Base-by-base conservation (phyloP, 92 coral and sea anemone species). In the Paragorgia papillata region DNA sequence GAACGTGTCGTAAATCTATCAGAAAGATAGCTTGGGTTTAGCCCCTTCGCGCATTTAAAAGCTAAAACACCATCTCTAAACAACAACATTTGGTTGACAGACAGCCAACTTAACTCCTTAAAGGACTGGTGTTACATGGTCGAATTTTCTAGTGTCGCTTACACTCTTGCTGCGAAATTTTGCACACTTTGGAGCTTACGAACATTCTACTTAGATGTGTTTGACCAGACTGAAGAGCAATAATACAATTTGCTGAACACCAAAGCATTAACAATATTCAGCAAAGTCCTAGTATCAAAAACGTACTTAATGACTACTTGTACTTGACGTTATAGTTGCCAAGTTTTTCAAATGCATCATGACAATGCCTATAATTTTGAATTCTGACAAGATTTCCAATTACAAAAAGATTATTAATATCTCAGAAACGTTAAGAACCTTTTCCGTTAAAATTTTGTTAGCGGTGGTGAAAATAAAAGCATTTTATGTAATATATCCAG, bases 121-220 rank as follows among this genome's bases (percentile, higher is more conserved):
- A 63, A 81, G 33, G 26, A 69, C 71, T 12, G 85, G 85, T 25
- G 85, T 81, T 33, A 81, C 62, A 46, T 69, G 85, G 34, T 58
- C 71, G 73, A 55, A 32, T 71, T 81, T 81, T 41, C 85, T 66
- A 29, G 76, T 59, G 64, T 73, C 68, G 60, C 66, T 83, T 15
- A 83, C 26, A 46, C 77, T 69, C 82, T 77, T 28, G 57, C 82
- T 28, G 74, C 73, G 74, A 74, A 74, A 60, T 74, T 82, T 75
- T 82, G 73, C 62, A 75, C 59, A 54, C 22, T 77, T 80, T 81
- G 85, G 32, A 81, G 53, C 35, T 73, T 71, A 53, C 75, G 73
- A 26, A 82, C 54, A 73, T 68, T 84, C 69, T 48, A 74, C 69
- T 80, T 79, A 69, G 43, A 37, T 37, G 43, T 37, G 10, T 10